These are phyloP conservation scores for Pseudochirops cupreus DNA, from an alignment of 2,797 vertebrate species.

Conservation along the genomic window DNA sequence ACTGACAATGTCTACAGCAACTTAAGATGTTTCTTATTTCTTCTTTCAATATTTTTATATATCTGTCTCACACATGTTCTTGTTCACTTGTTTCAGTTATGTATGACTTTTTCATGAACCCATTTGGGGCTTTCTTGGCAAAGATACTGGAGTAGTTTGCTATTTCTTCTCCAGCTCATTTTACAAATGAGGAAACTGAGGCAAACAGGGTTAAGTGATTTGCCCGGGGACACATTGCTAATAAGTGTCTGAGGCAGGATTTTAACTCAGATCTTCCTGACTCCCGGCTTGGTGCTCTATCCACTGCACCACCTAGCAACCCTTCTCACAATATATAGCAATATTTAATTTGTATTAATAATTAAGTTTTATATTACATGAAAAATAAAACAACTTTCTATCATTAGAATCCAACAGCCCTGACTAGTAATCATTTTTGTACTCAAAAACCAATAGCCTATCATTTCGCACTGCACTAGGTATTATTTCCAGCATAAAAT, in stretches of 20 bases:
- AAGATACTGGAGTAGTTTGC: not conserved
- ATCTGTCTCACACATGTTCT: not conserved
- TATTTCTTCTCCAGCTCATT: not conserved
- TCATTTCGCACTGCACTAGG: constrained; percentile 41
- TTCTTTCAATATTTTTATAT: not conserved
- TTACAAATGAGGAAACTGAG: not conserved
- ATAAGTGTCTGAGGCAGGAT: not conserved
- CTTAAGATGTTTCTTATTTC: not conserved
- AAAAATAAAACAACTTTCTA: constrained; percentile 56
- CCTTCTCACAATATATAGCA: too few relatives aligned
- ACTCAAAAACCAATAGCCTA: constrained; percentile 56
- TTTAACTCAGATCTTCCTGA: not conserved
- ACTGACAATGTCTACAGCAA: not conserved
- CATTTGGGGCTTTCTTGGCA: not conserved
- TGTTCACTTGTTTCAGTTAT: not conserved
- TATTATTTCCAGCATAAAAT: constrained; percentile 43
- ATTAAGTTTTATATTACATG: constrained; percentile 46
- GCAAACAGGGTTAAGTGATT: not conserved
- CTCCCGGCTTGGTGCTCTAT: not conserved
- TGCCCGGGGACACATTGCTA: not conserved
- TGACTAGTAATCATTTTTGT: constrained; percentile 59
- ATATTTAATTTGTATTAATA: too few relatives aligned
- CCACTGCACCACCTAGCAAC: not conserved
- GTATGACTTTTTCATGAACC: not conserved
- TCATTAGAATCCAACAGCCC: constrained; percentile 57